Base-by-base conservation (phyloP, 2,113 vertebrate species). In the Acrocephalus arundinaceus region DNA sequence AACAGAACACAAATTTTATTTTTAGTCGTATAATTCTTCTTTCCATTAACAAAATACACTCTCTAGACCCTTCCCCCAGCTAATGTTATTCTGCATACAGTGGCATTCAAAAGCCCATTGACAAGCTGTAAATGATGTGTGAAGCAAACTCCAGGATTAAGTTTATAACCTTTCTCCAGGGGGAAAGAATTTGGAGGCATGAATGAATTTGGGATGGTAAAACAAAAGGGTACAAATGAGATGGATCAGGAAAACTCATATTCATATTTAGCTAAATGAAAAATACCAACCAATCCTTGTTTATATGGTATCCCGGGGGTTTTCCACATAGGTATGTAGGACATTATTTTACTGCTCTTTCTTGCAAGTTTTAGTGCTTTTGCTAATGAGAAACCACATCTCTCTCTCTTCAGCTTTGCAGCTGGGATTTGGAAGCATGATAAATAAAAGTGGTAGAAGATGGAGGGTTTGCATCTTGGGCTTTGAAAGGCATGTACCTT, bases 391-490 rank as follows among this genome's bases (percentile, higher is more conserved):
- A 98, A 98, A 96, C 82, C 92, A 90, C 95, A 92, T 95, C 93
- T 94, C 97, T 55, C 96, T 61, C 82, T 85, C 83, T 85, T 90
- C 62, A 91, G 97, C 95, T 91, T 95, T 96, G 78, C 89, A 95
- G 88, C 89, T 96, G 92, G 87, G 87, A 62, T 94, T 97, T 97
- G 95, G 90, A 97, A 97, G 93, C 67, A 57, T 93, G 97, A 97
- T 97, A 97, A 97, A 98, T 98, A 98, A 98, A 98, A 97, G 97
- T 37, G 61, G 93, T 61, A 94, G 94, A 97, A 97, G 94, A 90
- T 4, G n/a, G 70, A 97, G 95, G 97, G 37, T 97, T 96, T 96
- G 87, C 96, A 90, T 94, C 97, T 77, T 91, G 94, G 94, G 90
- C 97, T 97, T 97, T 71, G 28, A 87, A 94, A 98, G 97, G 95